Conservation (phyloP, 2,888 invertebrate genomes). For the Tigriopus californicus region DNA sequence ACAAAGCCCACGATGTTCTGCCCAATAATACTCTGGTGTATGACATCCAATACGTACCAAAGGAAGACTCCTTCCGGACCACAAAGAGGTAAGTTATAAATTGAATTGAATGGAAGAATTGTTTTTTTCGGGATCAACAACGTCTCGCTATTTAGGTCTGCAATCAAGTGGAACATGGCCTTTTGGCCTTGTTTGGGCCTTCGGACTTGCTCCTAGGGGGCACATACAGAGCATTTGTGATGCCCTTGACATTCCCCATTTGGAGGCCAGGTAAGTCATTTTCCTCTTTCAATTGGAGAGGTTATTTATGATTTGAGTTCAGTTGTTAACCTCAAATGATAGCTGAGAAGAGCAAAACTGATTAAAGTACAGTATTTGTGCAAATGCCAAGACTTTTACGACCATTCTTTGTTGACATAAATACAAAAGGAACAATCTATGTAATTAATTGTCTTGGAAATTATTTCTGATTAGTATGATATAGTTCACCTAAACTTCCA, state of each 20-base stretch:
- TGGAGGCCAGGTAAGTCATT: conserved; percentile 41
- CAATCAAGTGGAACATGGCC: conserved; percentile 58
- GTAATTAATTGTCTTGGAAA: too few species aligned
- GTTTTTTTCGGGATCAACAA: background rate
- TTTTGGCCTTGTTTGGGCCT: conserved; percentile 71
- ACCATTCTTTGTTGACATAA: too few species aligned
- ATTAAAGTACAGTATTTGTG: too few species aligned
- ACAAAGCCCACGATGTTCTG: conserved; percentile 60
- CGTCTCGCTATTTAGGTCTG: conserved; percentile 45
- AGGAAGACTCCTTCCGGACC: conserved; percentile 73
- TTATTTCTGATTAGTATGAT: background rate
- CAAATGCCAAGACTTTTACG: too few species aligned
- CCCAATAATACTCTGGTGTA: conserved; percentile 76
- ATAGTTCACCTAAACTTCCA: too few species aligned
- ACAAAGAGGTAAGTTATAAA: conserved; percentile 38
- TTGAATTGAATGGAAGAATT: background rate
- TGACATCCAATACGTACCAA: conserved; percentile 72
- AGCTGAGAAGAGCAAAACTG: too few species aligned
- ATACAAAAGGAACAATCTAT: too few species aligned
- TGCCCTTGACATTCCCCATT: conserved; percentile 70
- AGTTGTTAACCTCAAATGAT: too few species aligned
- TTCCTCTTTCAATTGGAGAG: too few species aligned
- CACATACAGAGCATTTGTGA: conserved; percentile 77
- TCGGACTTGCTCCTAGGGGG: conserved; percentile 55
- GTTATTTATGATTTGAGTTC: too few species aligned